Percentiles rank a stretch among this genome's conserved stretches.
phyloP scores from a whole-genome alignment of 1,140 invertebrate genomes.

The Pemphigus obesinymphae region DNA sequence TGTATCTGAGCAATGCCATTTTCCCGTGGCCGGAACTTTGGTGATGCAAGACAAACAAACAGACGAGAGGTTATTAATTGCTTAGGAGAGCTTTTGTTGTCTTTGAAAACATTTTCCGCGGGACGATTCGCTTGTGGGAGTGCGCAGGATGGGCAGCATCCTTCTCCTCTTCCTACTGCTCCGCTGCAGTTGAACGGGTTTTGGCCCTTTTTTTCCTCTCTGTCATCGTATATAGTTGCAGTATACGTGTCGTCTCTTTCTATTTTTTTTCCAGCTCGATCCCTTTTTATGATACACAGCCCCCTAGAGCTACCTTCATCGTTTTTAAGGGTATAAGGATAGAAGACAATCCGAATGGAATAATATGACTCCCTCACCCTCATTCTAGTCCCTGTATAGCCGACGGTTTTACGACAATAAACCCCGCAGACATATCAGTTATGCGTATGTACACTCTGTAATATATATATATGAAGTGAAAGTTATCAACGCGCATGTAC shows the following conservation, averaged over 20 bases:
- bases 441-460: too few relatives aligned
- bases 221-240: not conserved
- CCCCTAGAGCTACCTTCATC: not conserved
- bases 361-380: not conserved
- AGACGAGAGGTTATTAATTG: conserved; percentile 34
- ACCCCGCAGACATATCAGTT: too few relatives aligned
- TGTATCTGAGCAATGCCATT: not conserved
- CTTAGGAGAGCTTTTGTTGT: conserved; percentile 37
- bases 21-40: not conserved
- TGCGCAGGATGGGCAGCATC: not conserved
- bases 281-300: not conserved
- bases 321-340: not conserved
- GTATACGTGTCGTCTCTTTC: not conserved
- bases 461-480: too few relatives aligned
- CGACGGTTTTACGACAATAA: too few relatives aligned
- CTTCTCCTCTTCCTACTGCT: not conserved
- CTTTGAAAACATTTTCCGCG: conserved; percentile 33
- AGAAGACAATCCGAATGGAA: conserved; percentile 2
- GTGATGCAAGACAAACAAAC: conserved; percentile 26
- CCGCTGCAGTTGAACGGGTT: not conserved
- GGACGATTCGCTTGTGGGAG: not conserved
- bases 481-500: too few relatives aligned
- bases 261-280: not conserved
- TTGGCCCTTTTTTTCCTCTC: not conserved
- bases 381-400: too few relatives aligned